These are phyloP conservation scores for Himalopsyche japonica DNA, from an alignment of 2,888 invertebrate genomes.

Conservation along the genomic window DNA sequence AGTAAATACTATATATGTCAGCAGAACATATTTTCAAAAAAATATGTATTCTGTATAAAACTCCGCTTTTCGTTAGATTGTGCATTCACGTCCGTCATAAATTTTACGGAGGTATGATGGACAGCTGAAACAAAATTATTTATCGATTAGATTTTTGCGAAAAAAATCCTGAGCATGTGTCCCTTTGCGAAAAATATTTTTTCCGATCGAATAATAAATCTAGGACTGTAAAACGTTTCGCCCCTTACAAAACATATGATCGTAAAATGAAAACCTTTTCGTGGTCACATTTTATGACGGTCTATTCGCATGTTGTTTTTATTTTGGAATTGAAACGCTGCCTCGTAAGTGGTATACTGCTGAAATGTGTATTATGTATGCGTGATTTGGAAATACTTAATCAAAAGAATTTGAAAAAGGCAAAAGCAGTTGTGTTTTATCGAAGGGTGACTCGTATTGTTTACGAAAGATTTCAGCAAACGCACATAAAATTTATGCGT, in stretches of 20 bases:
- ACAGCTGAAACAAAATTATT: background rate
- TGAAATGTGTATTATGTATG: background rate
- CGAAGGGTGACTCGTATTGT: background rate
- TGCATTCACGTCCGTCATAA: no score
- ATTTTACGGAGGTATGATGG: no score
- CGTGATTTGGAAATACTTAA: background rate
- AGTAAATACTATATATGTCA: no score
- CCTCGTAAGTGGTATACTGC: background rate
- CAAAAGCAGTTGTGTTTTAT: background rate
- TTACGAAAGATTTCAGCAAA: background rate
- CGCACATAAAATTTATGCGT: background rate
- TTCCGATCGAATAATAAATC: background rate
- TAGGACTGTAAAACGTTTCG: background rate
- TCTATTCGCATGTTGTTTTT: conserved; percentile 21
- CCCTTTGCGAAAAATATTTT: background rate
- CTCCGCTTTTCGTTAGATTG: no score
- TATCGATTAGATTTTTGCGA: background rate
- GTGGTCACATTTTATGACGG: conserved; percentile 25
- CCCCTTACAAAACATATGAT: background rate
- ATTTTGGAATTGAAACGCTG: conserved; percentile 9
- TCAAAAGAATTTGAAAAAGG: background rate
- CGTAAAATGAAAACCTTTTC: conserved; percentile 31
- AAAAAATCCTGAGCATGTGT: background rate
- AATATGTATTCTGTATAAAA: no score
- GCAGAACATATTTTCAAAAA: no score